Evolutionary conservation across 2,113 vertebrate species (phyloP).

Genomic region (Canis aureus): DNA sequence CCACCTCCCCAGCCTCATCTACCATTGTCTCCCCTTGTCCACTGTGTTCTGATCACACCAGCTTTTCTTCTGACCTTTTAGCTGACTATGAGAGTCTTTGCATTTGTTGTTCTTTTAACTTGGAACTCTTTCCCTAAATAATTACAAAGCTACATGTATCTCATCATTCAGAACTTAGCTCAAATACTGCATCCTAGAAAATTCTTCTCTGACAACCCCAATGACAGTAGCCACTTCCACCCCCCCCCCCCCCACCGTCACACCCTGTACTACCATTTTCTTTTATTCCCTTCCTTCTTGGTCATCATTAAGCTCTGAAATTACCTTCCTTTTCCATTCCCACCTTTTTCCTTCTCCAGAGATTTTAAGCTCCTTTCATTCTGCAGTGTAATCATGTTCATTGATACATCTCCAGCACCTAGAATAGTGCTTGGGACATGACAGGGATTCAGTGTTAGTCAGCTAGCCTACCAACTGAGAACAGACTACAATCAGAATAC

Average conservation of each 20-base stretch:
- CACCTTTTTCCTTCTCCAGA: conserved; percentile 6
- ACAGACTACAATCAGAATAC: neutral
- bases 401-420: neutral
- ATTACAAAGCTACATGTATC: neutral
- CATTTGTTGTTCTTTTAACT: neutral
- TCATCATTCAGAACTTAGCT: neutral
- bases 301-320: conserved; percentile 9
- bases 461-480: neutral
- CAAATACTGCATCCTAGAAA: conserved; percentile 42
- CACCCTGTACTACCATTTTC: neutral
- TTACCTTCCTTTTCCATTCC: neutral
- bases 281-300: neutral
- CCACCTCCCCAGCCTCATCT: neutral
- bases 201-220: neutral
- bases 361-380: conserved; percentile 11
- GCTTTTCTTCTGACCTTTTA: conserved; percentile 9
- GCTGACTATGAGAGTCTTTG: neutral
- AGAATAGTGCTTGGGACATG: neutral
- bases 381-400: neutral
- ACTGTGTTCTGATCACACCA: neutral
- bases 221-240: neutral
- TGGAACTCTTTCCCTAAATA: neutral
- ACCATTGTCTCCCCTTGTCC: neutral
- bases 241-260: neutral
- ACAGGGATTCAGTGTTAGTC: neutral